Percentiles rank a stretch among this genome's conserved stretches.
Conservation (phyloP, 2,113 vertebrate genomes). For the Salvelinus alpinus region DNA sequence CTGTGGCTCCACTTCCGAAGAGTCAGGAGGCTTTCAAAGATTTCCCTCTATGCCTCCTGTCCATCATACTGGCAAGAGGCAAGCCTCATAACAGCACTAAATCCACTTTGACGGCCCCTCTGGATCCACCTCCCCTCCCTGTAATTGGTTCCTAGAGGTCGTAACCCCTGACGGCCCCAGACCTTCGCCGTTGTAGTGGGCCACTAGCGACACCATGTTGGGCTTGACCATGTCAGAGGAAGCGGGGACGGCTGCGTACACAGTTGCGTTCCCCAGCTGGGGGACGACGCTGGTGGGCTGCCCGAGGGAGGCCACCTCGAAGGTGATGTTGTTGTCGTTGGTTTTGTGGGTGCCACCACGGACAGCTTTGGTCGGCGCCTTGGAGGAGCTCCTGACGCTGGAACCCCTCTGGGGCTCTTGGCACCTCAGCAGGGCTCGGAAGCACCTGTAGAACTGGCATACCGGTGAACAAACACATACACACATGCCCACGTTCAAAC, state of each 20-base stretch:
- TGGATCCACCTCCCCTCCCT: not conserved
- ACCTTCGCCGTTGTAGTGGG: constrained; percentile 35
- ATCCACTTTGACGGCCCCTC: constrained; percentile 18
- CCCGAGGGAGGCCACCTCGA: constrained; percentile 64
- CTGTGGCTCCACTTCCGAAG: constrained; percentile 25
- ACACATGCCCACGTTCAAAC: constrained; percentile 8
- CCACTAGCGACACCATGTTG: constrained; percentile 53
- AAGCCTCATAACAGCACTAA: constrained; percentile 17
- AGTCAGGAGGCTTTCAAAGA: constrained; percentile 8
- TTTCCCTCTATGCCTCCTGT: not conserved
- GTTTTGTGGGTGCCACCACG: constrained; percentile 20
- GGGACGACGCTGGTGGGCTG: constrained; percentile 34
- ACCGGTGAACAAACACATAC: not conserved
- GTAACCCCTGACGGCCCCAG: not conserved
- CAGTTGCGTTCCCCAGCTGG: constrained; percentile 29
- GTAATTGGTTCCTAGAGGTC: not conserved
- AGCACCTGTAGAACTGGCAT: constrained; percentile 81
- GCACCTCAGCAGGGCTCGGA: constrained; percentile 71
- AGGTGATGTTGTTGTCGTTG: constrained; percentile 49
- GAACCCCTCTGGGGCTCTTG: constrained; percentile 46
- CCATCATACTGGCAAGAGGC: not conserved
- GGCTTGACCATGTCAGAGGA: constrained; percentile 28
- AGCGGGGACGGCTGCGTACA: not conserved
- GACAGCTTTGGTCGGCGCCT: constrained; percentile 48
- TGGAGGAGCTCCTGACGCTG: constrained; percentile 67